Base-by-base conservation (phyloP, 2,113 vertebrate species). In the Ranitomeya imitator region DNA sequence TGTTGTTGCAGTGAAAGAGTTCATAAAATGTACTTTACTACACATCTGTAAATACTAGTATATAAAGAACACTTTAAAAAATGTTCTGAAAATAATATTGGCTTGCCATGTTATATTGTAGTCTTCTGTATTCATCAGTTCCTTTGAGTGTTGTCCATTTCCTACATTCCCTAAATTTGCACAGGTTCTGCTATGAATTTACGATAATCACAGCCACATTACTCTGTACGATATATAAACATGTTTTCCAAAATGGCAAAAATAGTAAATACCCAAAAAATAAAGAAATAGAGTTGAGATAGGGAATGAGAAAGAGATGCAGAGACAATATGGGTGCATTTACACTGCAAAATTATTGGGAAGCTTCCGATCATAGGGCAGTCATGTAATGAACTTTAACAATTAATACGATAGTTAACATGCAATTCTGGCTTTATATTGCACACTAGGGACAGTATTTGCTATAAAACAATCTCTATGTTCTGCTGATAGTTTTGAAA, bases 61-160 rank as follows among this genome's bases (percentile, higher is more conserved):
- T 85, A 73, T 60, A 73, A 85, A 85, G 37, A 74, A 52, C 69
- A 85, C 83, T 85, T 85, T 60, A 76, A 55, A 85, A 61, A 85
- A 76, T 85, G 54, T 19, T 31, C 23, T n/a, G 9, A 6, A n/a
- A 59, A 74, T 85, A 76, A 74, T 59, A 74, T n/a, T 60, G 52
- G 52, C 76, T 85, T 85, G 76, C 73, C 26, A 57, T 18, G 74
- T 78, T 77, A 86, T 79, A 65, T 77, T 52, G 74, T 51, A 78
- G 59, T 59, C 18, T 57, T 45, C 7, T 4, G 14, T n/a, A 69
- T 71, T 65, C 23, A 51, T 63, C 54, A 65, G 26, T 45, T 86
- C 59, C 15, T 65, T 60, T 78, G 57, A 78, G 85, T 86, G 37
- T 79, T 86, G 85, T 86, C 85, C 61, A 80, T 86, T 86, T 80